phyloP scores from a whole-genome alignment of 2,888 invertebrate species.

The Orchesella flavescens region DNA sequence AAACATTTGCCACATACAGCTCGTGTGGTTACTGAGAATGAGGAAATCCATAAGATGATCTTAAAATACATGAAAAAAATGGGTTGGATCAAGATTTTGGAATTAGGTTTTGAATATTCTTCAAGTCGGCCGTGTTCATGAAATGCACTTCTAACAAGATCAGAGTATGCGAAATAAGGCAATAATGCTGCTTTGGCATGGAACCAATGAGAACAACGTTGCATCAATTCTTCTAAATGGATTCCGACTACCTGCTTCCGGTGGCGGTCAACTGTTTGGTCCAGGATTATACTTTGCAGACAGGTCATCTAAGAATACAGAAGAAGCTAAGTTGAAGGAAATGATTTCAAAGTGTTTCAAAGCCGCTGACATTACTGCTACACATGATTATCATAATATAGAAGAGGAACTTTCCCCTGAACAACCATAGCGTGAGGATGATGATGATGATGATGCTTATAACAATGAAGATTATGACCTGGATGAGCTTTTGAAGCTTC shows the following conservation, averaged over 20 bases:
- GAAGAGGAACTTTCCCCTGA: too few species aligned
- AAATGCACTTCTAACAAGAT: background rate
- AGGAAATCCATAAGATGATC: background rate
- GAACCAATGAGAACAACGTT: constrained; percentile 15
- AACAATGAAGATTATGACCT: constrained; percentile 71
- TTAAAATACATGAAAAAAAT: background rate
- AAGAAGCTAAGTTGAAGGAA: too few species aligned
- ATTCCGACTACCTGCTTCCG: constrained; percentile 11
- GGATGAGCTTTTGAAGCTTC: constrained; percentile 64
- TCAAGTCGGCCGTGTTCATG: background rate
- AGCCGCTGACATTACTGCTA: too few species aligned
- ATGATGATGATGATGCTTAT: constrained; percentile 39
- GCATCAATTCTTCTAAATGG: constrained; percentile 23
- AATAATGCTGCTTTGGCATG: constrained; percentile 49
- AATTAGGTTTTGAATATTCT: background rate
- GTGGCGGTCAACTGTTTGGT: constrained; percentile 24
- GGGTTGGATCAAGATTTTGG: background rate
- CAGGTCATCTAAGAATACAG: constrained; percentile 37
- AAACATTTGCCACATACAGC: too few species aligned
- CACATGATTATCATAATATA: too few species aligned
- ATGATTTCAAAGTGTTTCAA: too few species aligned
- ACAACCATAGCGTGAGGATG: background rate
- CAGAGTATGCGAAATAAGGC: background rate
- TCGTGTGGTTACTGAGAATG: background rate
- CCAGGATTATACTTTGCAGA: constrained; percentile 33